Conservation (phyloP, 2,888 invertebrate genomes). For the Xanthorhoe spadicearia region DNA sequence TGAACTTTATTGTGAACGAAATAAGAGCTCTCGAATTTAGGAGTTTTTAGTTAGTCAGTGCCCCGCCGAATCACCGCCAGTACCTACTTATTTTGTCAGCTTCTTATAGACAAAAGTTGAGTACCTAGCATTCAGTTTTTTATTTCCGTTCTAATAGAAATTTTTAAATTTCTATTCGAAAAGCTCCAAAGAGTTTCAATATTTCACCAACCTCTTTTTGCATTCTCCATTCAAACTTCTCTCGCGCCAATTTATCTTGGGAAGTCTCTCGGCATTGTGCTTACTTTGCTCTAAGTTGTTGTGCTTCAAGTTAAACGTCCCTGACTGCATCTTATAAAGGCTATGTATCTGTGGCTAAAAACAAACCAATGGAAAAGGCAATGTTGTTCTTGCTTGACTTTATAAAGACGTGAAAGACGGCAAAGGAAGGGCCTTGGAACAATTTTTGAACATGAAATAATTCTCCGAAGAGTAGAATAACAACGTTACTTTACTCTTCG, state of each 20-base stretch:
- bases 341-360: constrained; percentile 5
- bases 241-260: constrained; percentile 18
- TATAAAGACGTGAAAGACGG: neutral
- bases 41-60: no score
- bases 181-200: neutral
- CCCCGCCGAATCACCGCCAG: no score
- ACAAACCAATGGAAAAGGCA: neutral
- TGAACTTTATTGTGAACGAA: no score
- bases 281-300: constrained; percentile 24
- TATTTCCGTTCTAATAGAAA: no score
- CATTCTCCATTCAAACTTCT: constrained; percentile 8
- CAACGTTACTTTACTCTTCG: no score
- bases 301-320: constrained; percentile 26
- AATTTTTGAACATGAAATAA: neutral
- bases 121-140: no score
- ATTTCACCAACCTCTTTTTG: constrained; percentile 2
- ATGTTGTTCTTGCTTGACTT: neutral
- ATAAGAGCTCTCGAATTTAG: no score
- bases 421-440: no score
- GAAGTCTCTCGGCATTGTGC: constrained; percentile 14
- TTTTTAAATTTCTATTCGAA: neutral
- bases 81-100: no score
- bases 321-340: constrained; percentile 11
- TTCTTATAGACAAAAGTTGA: neutral
- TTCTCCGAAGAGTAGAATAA: neutral